These are phyloP conservation scores for Hydropsyche tenuis DNA, from an alignment of 1,140 invertebrate genomes.

Conservation along the genomic window DNA sequence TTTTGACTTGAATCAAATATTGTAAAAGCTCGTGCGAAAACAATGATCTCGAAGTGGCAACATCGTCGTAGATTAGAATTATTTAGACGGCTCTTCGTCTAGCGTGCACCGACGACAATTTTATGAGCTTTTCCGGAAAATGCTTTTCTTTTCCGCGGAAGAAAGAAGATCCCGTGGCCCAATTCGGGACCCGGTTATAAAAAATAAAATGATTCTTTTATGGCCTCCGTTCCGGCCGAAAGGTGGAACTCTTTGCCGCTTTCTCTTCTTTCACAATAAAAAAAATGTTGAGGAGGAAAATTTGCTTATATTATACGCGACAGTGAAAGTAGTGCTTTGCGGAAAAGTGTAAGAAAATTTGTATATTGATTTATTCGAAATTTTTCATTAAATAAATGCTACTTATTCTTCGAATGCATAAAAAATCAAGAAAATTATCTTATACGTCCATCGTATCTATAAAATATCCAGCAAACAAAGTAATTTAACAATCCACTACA, in stretches of 20 bases:
- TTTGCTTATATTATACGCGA: not conserved
- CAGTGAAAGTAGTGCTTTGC: too few species aligned
- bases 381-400: too few species aligned
- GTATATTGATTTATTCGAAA: too few species aligned
- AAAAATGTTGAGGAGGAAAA: not conserved
- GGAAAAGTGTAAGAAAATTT: too few species aligned
- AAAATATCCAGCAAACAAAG: too few species aligned
- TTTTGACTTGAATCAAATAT: not conserved
- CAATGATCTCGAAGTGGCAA: slow-evolving; percentile 2
- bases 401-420: too few species aligned
- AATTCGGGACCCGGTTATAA: slow-evolving; percentile 10
- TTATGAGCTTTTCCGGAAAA: not conserved
- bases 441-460: too few species aligned
- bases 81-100: not conserved
- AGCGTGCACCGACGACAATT: slow-evolving; percentile 16
- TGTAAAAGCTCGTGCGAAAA: not conserved
- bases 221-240: not conserved
- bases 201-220: slow-evolving; percentile 28
- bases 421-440: too few species aligned
- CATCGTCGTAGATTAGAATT: slow-evolving; percentile 19
- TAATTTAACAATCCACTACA: too few species aligned
- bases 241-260: not conserved
- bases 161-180: not conserved
- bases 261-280: slow-evolving; percentile 7
- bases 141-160: too few species aligned